A percentile compares a stretch with the other conserved stretches of the same genome.
Conservation (phyloP, 2,888 invertebrate genomes). For the Dexiosoma caninum region DNA sequence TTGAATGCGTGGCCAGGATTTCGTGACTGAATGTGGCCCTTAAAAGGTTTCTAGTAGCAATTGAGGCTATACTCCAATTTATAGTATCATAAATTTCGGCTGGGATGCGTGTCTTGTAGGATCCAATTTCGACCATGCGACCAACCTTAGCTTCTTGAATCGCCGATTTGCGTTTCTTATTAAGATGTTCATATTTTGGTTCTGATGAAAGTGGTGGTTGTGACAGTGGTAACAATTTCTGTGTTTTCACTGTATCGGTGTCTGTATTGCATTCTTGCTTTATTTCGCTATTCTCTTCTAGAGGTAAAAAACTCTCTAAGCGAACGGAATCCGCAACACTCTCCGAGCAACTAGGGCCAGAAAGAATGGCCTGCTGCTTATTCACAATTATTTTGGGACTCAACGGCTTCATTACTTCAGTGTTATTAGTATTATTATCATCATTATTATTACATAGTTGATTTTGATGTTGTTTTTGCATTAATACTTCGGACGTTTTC, state of each 20-base stretch:
- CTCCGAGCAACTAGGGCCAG: too few species aligned
- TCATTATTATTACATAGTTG: too few species aligned
- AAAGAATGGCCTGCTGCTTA: too few species aligned
- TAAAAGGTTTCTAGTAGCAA: slow-evolving; percentile 80
- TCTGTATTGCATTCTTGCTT: background rate
- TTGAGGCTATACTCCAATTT: slow-evolving; percentile 79
- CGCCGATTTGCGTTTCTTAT: background rate
- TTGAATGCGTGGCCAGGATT: slow-evolving; percentile 81
- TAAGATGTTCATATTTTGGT: too few species aligned
- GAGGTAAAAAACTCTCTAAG: too few species aligned
- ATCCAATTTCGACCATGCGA: slow-evolving; percentile 76
- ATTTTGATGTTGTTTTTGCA: too few species aligned
- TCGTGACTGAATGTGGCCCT: slow-evolving; percentile 80
- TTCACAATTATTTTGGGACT: too few species aligned
- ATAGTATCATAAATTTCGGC: slow-evolving; percentile 78
- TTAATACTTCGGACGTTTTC: too few species aligned
- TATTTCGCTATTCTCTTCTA: background rate
- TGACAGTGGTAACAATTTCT: background rate
- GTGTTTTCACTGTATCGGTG: background rate
- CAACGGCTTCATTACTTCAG: too few species aligned
- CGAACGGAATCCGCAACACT: background rate
- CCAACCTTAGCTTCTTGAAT: background rate
- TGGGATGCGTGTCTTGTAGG: slow-evolving; percentile 76
- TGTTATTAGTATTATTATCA: too few species aligned
- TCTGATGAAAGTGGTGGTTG: background rate